Percentiles rank a stretch among this genome's conserved stretches.
These are phyloP conservation scores for Nothobranchius kuhntae DNA, from an alignment of 2,113 vertebrate species.

Conservation along the genomic window DNA sequence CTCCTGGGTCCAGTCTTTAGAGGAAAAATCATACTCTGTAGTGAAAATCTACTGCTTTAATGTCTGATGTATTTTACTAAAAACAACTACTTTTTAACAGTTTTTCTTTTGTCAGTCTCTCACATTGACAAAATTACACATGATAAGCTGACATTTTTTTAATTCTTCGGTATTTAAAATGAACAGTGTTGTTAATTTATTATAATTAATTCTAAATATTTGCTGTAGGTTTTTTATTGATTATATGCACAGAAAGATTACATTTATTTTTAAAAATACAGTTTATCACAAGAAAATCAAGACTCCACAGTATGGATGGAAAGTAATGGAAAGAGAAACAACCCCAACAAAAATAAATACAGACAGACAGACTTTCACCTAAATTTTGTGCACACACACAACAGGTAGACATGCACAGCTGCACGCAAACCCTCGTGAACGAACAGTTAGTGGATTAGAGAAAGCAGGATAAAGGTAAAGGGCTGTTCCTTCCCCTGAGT, in stretches of 20 bases:
- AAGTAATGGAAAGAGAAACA: not conserved
- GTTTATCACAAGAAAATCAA: not conserved
- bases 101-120: not conserved
- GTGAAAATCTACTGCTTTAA: not conserved
- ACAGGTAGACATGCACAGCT: not conserved
- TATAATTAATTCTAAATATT: too few species aligned
- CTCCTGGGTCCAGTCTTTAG: too few species aligned
- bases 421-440: conserved; percentile 9
- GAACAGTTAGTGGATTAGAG: conserved; percentile 32
- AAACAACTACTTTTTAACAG: not conserved
- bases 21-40: not conserved
- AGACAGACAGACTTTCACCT: conserved; percentile 6
- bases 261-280: not conserved
- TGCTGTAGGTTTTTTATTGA: not conserved
- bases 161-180: not conserved
- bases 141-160: not conserved
- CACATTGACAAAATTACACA: not conserved
- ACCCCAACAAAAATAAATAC: not conserved
- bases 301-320: not conserved
- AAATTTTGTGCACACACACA: conserved; percentile 16
- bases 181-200: not conserved
- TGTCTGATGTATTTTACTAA: not conserved
- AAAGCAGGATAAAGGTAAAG: conserved; percentile 33
- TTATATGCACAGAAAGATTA: not conserved
- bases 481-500: conserved; percentile 47